A percentile compares a stretch with the other conserved stretches of the same genome.
These are phyloP conservation scores for Melanotaenia boesemani DNA, from an alignment of 2,797 vertebrate species.

Conservation along the genomic window DNA sequence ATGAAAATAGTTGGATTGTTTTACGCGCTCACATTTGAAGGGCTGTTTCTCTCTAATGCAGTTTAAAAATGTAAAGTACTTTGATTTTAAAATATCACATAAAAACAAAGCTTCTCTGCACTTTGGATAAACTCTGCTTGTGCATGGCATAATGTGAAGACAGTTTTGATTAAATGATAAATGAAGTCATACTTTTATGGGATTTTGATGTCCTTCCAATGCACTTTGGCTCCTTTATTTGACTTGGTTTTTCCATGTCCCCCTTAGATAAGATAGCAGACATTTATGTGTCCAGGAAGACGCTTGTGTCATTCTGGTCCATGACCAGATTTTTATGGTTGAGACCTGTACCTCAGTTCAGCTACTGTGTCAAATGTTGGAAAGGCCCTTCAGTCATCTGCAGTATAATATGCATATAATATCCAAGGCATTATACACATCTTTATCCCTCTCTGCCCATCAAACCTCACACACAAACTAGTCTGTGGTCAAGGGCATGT, in stretches of 20 bases:
- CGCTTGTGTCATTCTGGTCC: constrained; percentile 38
- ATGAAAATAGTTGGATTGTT: constrained; percentile 29
- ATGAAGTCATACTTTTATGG: constrained; percentile 35
- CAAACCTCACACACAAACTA: constrained; percentile 21
- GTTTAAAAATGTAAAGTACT: constrained; percentile 27
- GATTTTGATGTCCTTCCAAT: constrained; percentile 10
- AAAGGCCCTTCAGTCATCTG: constrained; percentile 45
- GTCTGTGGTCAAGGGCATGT: constrained; percentile 57
- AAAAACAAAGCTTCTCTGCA: constrained; percentile 17
- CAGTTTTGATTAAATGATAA: constrained; percentile 43
- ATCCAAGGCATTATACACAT: constrained; percentile 29
- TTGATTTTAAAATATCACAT: constrained; percentile 29
- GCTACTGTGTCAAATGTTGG: constrained; percentile 51
- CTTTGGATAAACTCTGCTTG: constrained; percentile 9
- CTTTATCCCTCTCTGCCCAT: constrained; percentile 20
- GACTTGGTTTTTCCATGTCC: constrained; percentile 35
- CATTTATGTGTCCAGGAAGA: constrained; percentile 54
- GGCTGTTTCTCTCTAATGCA: constrained; percentile 7
- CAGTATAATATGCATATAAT: constrained; percentile 35
- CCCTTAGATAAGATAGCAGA: constrained; percentile 45
- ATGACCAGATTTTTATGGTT: constrained; percentile 48
- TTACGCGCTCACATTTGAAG: constrained; percentile 33
- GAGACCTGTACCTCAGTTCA: constrained; percentile 43
- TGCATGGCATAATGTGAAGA: constrained; percentile 6
- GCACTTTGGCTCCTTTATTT: constrained; percentile 27